phyloP scores from a whole-genome alignment of 2,113 vertebrate genomes.

The Terrapene triunguis region DNA sequence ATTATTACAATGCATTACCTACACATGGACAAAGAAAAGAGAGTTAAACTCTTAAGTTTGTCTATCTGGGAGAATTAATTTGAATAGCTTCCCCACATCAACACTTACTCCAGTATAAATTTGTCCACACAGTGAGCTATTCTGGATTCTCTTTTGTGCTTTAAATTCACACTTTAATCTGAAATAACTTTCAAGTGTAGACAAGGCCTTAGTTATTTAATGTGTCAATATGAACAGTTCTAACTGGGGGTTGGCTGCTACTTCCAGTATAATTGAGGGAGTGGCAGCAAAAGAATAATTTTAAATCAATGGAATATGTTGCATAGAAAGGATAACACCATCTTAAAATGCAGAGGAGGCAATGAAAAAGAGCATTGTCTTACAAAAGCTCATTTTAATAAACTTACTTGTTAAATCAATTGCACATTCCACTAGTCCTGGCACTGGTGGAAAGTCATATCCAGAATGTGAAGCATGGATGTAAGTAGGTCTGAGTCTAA shows the following conservation, averaged over 20 bases:
- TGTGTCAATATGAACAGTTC: background rate
- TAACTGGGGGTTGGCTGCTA: background rate
- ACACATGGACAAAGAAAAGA: background rate
- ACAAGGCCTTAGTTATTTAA: background rate
- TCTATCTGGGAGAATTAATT: background rate
- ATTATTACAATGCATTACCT: background rate
- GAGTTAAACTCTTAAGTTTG: background rate
- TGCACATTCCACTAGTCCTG: background rate
- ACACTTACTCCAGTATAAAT: background rate
- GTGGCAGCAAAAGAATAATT: background rate
- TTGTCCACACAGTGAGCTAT: background rate
- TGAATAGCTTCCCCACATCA: background rate
- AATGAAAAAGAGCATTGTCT: background rate
- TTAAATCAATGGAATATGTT: background rate
- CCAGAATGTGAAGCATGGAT: background rate
- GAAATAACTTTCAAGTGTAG: background rate
- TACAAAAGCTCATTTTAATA: background rate
- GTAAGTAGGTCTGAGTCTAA: background rate
- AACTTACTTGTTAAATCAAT: background rate
- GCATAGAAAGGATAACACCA: background rate
- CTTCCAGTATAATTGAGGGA: background rate
- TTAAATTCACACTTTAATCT: background rate
- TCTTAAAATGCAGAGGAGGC: background rate
- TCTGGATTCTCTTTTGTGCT: background rate
- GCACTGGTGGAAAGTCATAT: background rate